A percentile compares a stretch with the other conserved stretches of the same genome.
Conservation (phyloP, 2,888 invertebrate genomes). For the Eupithecia centaureata region DNA sequence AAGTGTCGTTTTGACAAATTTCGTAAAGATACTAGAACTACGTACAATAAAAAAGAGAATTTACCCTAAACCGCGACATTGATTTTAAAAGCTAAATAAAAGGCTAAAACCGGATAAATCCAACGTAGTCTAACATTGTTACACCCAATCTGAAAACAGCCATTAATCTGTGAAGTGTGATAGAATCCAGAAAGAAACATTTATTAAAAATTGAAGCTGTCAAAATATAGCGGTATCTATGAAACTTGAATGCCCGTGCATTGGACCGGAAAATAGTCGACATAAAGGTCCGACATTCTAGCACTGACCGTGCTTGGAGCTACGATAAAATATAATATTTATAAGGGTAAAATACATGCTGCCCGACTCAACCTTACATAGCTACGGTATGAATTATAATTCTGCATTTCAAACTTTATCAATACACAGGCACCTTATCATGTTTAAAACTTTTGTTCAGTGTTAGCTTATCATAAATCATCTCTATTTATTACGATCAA, state of each 20-base stretch:
- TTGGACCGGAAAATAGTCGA: slow-evolving; percentile 79
- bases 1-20: background rate
- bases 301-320: slow-evolving; percentile 64
- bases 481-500: background rate
- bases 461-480: background rate
- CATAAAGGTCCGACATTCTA: slow-evolving; percentile 78
- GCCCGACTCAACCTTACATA: background rate
- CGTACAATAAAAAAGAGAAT: background rate
- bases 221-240: slow-evolving; percentile 69
- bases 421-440: background rate
- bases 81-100: background rate
- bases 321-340: slow-evolving; percentile 69
- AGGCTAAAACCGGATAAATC: background rate
- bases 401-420: background rate
- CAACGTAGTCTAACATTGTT: background rate
- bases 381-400: background rate
- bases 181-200: slow-evolving; percentile 38
- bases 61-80: no score
- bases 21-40: background rate
- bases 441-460: background rate
- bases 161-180: slow-evolving; percentile 23
- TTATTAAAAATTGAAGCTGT: slow-evolving; percentile 65
- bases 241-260: slow-evolving; percentile 74
- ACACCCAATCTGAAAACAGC: slow-evolving; percentile 6
- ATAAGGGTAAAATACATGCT: slow-evolving; percentile 22